Base-by-base conservation (phyloP, 2,888 invertebrate genomes). In the Pseudococcus longispinus region DNA sequence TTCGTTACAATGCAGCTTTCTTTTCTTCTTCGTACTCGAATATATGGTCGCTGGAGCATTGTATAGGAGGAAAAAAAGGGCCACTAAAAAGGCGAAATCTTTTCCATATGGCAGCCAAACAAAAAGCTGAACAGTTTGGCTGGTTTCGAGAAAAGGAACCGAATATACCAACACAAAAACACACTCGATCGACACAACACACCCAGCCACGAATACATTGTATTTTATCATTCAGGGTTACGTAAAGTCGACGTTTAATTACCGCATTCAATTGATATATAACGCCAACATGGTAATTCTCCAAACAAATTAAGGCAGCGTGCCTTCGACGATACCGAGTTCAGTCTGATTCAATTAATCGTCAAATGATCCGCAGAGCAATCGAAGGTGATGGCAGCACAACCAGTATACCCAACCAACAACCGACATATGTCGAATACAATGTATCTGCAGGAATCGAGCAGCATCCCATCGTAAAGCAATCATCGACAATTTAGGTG, bases 21-120 rank as follows among this genome's bases (percentile, higher is more conserved):
- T n/a, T 20, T 60, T 37, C 37, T 60, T 60, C 26, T 11, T 65
- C 13, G 23, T 26, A 13, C 11, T 2, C 26, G n/a, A n/a, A n/a
- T n/a, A n/a, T n/a, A n/a, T 60, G 11, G n/a, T 60, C 6, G 23
- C n/a, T 5, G 5, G 60, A 23, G 20, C 13, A n/a, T n/a, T 6
- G 20, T 55, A 18, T 51, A 15, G 60, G 29, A 29, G 13, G 6
- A 29, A 26, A 70, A 51, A 51, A 51, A 18, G n/a, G n/a, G 74
- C 74, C 29, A 32, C n/a, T 29, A 74, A 74, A 74, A 29, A 74
- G 74, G 74, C 74, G 15, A 74, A 74, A 74, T 74, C 74, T 74
- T n/a, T 37, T n/a, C n/a, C n/a, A 37, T 74, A 37, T 9, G 1
- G 1, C 11, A 32, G 18, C n/a, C 74, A n/a, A 74, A 74, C 74